Conservation (phyloP, 2,888 invertebrate genomes). For the Trachelus stipa region DNA sequence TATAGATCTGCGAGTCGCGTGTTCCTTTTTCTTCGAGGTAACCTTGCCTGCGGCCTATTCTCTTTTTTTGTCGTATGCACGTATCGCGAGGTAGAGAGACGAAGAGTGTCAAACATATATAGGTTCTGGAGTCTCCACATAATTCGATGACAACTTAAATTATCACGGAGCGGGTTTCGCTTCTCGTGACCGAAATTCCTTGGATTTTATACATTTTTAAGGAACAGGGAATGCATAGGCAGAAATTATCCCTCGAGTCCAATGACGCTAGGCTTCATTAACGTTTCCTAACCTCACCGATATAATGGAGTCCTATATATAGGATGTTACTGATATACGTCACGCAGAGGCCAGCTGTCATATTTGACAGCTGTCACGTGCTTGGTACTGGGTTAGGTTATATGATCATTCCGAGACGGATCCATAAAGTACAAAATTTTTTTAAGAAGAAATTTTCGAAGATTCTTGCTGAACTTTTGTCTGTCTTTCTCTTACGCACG, state of each 20-base stretch:
- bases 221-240: not conserved
- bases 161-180: not conserved
- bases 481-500: not conserved
- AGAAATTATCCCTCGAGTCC: not conserved
- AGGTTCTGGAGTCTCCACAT: not conserved
- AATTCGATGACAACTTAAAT: not conserved
- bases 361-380: not conserved
- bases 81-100: not conserved
- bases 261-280: not conserved
- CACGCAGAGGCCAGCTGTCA: too few species aligned
- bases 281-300: not conserved
- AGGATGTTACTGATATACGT: too few species aligned
- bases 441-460: not conserved
- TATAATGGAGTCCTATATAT: not conserved
- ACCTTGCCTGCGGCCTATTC: not conserved
- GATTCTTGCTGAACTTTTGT: not conserved
- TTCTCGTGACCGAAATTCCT: not conserved
- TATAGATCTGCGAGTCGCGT: constrained; percentile 26
- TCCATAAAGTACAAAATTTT: not conserved
- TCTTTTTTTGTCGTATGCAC: not conserved
- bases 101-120: not conserved
- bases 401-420: not conserved
- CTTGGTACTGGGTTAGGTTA: not conserved
- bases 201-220: not conserved
- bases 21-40: not conserved